A percentile compares a stretch with the other conserved stretches of the same genome.
These are phyloP conservation scores for Campylomormyrus tamandua DNA, from an alignment of 2,113 vertebrate genomes.

Conservation along the genomic window DNA sequence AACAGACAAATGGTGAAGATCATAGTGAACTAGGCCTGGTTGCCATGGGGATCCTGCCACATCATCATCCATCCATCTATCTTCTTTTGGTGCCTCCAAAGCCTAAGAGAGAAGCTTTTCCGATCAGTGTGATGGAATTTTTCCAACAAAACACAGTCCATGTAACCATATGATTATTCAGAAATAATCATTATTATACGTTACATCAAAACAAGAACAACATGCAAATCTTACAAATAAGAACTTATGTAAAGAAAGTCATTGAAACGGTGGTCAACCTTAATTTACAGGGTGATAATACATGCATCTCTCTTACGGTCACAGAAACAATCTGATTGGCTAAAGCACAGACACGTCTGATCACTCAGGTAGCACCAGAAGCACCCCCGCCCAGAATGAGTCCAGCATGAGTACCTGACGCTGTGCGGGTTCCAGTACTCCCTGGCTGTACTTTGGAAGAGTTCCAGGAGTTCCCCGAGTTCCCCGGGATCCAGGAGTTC, in stretches of 20 bases:
- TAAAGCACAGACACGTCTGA: not conserved
- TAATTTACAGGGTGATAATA: not conserved
- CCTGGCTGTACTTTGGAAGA: conserved; percentile 22
- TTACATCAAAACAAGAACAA: not conserved
- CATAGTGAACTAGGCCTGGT: not conserved
- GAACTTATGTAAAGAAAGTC: not conserved
- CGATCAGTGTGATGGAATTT: not conserved
- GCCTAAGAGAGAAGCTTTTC: conserved; percentile 38
- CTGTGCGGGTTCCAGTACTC: conserved; percentile 55
- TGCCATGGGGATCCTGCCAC: not conserved
- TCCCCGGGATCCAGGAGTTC: not conserved
- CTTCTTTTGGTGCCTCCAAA: conserved; percentile 64
- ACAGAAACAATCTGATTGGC: not conserved
- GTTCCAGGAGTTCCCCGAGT: not conserved
- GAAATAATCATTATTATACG: not conserved
- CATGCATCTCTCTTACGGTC: not conserved
- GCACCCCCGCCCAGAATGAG: not conserved
- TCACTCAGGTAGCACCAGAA: not conserved
- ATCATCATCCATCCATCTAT: conserved; percentile 28
- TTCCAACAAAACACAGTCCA: not conserved
- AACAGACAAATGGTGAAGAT: not conserved
- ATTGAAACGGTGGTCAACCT: not conserved
- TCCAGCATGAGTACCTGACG: conserved; percentile 50
- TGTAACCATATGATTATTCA: not conserved
- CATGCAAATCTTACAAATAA: not conserved